Base-by-base conservation (phyloP, 2,888 invertebrate species). In the Hirtodrosophila histrioides region DNA sequence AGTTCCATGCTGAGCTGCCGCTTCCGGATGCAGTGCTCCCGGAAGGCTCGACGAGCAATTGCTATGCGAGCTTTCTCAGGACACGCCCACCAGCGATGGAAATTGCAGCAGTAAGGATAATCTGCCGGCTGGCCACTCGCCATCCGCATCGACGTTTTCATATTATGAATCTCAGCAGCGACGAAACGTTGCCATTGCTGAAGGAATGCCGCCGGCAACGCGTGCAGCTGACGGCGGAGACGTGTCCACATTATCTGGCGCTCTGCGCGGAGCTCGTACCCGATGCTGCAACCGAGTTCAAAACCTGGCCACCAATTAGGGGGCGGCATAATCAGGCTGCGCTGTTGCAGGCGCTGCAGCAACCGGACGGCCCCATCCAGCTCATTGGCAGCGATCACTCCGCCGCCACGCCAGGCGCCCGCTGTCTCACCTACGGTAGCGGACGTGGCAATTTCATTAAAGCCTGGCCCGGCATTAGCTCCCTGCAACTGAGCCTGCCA, bases 381-480 rank as follows among this genome's bases (percentile, higher is more conserved):
- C 91, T 94, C 91, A 93, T 95, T 0, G 94, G 94, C 8, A 95
- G 94, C 0, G 94, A 95, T 88, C 95, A 95, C 88, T 95, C 95
- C 1, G 94, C 95, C 0, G 94, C 94, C 65, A 94, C 94, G 9
- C 93, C 94, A 0, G 94, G 94, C 17, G 92, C 94, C 9, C 95
- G 95, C 77, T 90, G 91, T 29, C 85, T 92, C 5, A 91, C 86
- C 17, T 90, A 90, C 50, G 92, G 92, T 0, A 82, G 84, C 36
- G 79, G 75, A n/a, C 92, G 93, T 45, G 94, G 94, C 29, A 93
- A 95, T 81, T 95, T 95, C 82, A 86, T 95, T 62, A 93, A 93
- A 74, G 95, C 95, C 29, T 95, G 95, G 95, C 95, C 95, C 31
- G 95, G 95, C 45, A 94, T 96, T 64, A 94, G 95, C 0, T 95